Evolutionary conservation across 64 coral and sea anemone genomes (phyloP), one percentile per base, ranked within the genome.

Genomic region (Acropora tenuis): DNA sequence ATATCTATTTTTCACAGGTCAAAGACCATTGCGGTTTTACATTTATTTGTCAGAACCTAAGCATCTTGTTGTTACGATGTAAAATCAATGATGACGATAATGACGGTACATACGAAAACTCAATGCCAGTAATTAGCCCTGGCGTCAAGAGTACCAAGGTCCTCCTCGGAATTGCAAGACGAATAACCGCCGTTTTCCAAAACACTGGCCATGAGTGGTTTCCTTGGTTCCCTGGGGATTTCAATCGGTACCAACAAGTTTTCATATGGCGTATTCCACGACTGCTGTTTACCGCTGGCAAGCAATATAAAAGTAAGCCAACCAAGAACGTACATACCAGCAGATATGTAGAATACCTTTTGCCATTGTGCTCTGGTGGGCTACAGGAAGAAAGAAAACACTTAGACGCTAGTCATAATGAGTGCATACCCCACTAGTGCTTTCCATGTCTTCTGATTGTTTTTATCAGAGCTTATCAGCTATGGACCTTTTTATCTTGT

Each of bases 321-420:
- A 30, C 95, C 95, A 67, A 97, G 52, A 10, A 97, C 20, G 48
- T 91, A 97, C 18, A 97, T 8, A 18, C 88, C 80, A 20, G 95
- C 95, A 11, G 95, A 42, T 58, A 97, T 90, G 73, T 94, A 97
- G 48, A 97, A 97, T 8, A 97, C 95, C 69, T 94, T 97, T 68
- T 97, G 95, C 95, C 95, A 97, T 13, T 97, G 95, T 13, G 16
- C 47, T 15, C 92, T 88, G 42, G 91, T 94, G n/a, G 95, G 92
- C 95, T 97, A 91, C 84, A 76, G 73, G n/a, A 48, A 53, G 76
- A 46, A 87, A 61, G 13, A n/a, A 59, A 1, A 48, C 6, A 9
- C 52, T 30, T 30, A 30, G 30, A 30, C 30, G 30, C 30, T 30
- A 30, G 30, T 30, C 30, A 30, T 30, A 30, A 30, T 30, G 30